Evolutionary conservation across 2,797 vertebrate species (phyloP), one percentile per base, ranked within the genome.

Genomic region (Myripristis jacobus): DNA sequence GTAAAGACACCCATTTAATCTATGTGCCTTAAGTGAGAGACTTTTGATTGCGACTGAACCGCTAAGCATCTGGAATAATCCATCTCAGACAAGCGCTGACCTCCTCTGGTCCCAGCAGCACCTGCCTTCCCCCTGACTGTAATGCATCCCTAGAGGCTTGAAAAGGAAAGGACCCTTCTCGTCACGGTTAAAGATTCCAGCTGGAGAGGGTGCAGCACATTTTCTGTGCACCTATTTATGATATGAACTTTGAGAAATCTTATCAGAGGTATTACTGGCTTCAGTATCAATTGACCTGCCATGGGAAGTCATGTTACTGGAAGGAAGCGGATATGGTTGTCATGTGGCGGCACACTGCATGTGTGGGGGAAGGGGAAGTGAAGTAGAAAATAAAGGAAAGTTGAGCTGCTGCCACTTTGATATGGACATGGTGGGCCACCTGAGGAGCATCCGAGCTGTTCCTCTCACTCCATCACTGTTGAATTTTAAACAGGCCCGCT

Each of bases 371-470:
- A 76, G 79, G 84, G 78, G 73, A 66, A 38, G 41, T 58, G 59
- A 68, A 75, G 51, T 71, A 63, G 74, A 75, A 75, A 83, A 79
- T 63, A 79, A 66, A 88, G 88, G 85, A 87, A 88, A 88, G 81
- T 81, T 86, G 83, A 89, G 80, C 65, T 48, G 73, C 81, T 76
- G 90, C 86, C 82, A 88, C 75, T 82, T 81, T 80, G 71, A 82
- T 73, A 81, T 31, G 59, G 80, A 88, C 86, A 79, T 73, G 75
- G 53, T 73, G 68, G 89, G 79, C 85, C 92, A 92, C 92, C 92
- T 90, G 90, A 92, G 84, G 92, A 91, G 90, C 77, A 59, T 57
- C 82, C 84, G 70, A 81, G 83, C 90, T 91, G 88, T 87, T 85
- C 75, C 77, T 80, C 80, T 73, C 43, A 67, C 80, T 78, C 63